These are phyloP conservation scores for Cebidichthys violaceus DNA, from an alignment of 2,113 vertebrate genomes.

Conservation along the genomic window DNA sequence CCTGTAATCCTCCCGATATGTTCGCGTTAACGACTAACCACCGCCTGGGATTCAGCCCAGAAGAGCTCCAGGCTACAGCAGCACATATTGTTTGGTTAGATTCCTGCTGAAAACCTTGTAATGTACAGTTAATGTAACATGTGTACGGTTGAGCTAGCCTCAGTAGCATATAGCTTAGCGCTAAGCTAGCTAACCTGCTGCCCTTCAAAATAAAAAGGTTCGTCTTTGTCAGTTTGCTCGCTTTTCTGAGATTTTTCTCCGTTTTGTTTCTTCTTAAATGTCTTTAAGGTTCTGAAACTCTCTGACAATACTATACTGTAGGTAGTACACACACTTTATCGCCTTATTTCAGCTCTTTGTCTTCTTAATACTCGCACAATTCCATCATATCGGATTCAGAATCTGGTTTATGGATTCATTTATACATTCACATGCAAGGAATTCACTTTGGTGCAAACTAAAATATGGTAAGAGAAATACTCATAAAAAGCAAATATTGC, in stretches of 20 bases:
- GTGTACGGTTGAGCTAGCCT: neutral
- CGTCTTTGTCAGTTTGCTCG: no score
- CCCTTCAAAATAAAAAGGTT: neutral
- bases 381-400: no score
- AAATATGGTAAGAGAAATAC: no score
- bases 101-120: neutral
- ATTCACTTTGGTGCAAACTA: no score
- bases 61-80: neutral
- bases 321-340: neutral
- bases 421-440: no score
- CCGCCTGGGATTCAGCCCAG: neutral
- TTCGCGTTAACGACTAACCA: neutral
- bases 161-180: neutral
- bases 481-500: no score
- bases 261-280: neutral
- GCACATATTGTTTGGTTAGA: neutral
- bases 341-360: neutral
- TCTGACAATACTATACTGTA: neutral
- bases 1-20: slow-evolving; percentile 8
- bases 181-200: neutral
- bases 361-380: no score
- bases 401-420: no score
- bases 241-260: neutral
- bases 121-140: neutral
- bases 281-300: neutral